Base-by-base conservation (phyloP, 2,888 invertebrate genomes). In the Acleris literana region DNA sequence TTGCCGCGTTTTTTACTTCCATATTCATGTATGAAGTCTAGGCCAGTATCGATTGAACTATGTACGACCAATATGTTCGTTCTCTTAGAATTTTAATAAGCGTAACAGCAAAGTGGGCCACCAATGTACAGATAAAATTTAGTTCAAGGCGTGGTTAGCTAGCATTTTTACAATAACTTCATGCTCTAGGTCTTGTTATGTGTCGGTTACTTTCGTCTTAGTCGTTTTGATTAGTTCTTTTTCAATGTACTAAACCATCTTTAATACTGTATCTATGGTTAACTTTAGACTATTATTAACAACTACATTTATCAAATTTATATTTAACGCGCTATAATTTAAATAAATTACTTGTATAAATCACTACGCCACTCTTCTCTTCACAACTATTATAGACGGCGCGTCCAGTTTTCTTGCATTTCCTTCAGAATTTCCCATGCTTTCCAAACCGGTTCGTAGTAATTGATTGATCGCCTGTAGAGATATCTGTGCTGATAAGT, bases 351-450 rank as follows among this genome's bases (percentile, higher is more conserved):
- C 56, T 13, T 44, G 16, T 20, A 48, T 66, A 46, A 25, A 60
- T 57, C 33, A 46, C 13, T 46, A 39, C 46, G 22, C 43, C 56
- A 48, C 52, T 61, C 51, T 61, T 51, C 43, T 51, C 33, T 48
- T 48, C 61, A 43, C 29, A 49, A 44, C 33, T 46, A 51, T 61
- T 55, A 65, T 53, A 17, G 39, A 48, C 56, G 33, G 33, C 56
- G 48, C 18, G 25, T 57, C 57, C 22, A 62, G 66, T 62, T 62
- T 66, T 46, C 66, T 57, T 46, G 56, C 55, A 62, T 62, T 66
- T 66, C 61, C 66, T 62, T 66, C 57, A 66, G 52, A 66, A 48
- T 52, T 66, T 66, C 61, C 66, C 61, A 66, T 66, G 62, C 66
- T 66, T 66, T 66, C 66, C 61, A 61, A 62, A 62, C 66, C 17